Percentiles rank a stretch among this genome's conserved stretches.
These are phyloP conservation scores for Cebidichthys violaceus DNA, from an alignment of 2,113 vertebrate genomes.

Conservation along the genomic window DNA sequence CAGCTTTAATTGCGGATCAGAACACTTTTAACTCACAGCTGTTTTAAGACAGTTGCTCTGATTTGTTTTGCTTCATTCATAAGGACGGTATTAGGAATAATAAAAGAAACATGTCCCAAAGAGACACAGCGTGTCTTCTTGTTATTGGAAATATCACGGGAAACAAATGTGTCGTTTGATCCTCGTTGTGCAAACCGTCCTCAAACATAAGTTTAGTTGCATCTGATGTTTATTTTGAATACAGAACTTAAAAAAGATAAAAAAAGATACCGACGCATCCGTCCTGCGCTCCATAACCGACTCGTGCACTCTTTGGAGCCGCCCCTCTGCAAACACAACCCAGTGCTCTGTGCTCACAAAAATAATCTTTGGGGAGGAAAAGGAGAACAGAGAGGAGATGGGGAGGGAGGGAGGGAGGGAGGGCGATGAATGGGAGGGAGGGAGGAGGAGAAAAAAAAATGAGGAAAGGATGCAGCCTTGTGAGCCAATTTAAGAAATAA, in stretches of 20 bases:
- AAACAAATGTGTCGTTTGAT: neutral
- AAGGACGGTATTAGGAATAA: neutral
- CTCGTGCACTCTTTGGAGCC: constrained; percentile 77
- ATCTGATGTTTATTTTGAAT: neutral
- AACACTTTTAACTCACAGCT: neutral
- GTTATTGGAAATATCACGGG: neutral
- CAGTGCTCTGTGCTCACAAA: constrained; percentile 89
- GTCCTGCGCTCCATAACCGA: constrained; percentile 75
- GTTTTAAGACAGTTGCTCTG: neutral
- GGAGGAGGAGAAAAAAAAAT: constrained; percentile 52
- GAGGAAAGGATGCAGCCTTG: constrained; percentile 90
- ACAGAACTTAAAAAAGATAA: neutral
- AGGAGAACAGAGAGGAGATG: constrained; percentile 61
- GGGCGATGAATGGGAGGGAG: constrained; percentile 43
- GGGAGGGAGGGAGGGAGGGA: constrained; percentile 55
- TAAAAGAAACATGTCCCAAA: neutral
- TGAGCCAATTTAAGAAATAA: constrained; percentile 98
- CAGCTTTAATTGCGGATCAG: neutral
- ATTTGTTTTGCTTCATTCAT: neutral
- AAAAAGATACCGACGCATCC: neutral
- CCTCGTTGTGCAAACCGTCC: neutral
- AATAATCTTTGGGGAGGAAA: constrained; percentile 89
- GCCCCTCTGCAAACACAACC: constrained; percentile 86
- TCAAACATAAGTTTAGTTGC: neutral
- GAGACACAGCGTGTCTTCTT: neutral